Evolutionary conservation across 2,797 vertebrate species (phyloP), one percentile per base, ranked within the genome.

Genomic region (Xenentodon cancila): DNA sequence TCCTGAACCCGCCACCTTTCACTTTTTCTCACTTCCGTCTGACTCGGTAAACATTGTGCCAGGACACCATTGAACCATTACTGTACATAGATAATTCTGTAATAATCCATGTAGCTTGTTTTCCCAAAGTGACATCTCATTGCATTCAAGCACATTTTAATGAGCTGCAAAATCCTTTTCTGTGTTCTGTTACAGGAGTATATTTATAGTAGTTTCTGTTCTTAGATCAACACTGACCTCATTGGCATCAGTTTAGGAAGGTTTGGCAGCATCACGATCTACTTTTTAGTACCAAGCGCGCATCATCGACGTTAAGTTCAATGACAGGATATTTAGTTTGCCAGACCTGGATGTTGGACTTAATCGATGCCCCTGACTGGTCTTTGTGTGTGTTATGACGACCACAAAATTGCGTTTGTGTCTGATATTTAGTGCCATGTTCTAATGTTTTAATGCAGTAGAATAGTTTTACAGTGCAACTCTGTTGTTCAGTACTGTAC

Each of bases 41-140:
- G 7, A 68, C 61, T 68, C 68, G 72, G 73, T 91, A 54, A 89
- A 86, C 80, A 42, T 87, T 71, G 64, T 89, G 89, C 32, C 68
- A 69, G 87, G 87, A 85, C 86, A 61, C 46, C 7, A 0, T 18
- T 77, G 63, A 82, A 73, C 46, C 80, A 52, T 59, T 81, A 73
- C 7, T 77, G 79, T 75, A 65, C 43, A 73, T 69, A 71, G 59
- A 32, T 50, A 53, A 57, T 32, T 72, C 73, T 66, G 58, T 82
- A 47, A 60, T 40, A 11, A 75, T 67, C 66, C 68, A 9, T 11
- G 64, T 63, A 62, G 64, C 64, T 69, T 62, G 54, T 80, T 76
- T 71, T 70, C 25, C 57, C 70, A 71, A 68, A 77, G 64, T 71
- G 25, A 46, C 55, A 48, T 68, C 59, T 52, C 48, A 27, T 32